A percentile compares a stretch with the other conserved stretches of the same genome.
Conservation (phyloP, 2,113 vertebrate species). For the Laticauda laticaudata region DNA sequence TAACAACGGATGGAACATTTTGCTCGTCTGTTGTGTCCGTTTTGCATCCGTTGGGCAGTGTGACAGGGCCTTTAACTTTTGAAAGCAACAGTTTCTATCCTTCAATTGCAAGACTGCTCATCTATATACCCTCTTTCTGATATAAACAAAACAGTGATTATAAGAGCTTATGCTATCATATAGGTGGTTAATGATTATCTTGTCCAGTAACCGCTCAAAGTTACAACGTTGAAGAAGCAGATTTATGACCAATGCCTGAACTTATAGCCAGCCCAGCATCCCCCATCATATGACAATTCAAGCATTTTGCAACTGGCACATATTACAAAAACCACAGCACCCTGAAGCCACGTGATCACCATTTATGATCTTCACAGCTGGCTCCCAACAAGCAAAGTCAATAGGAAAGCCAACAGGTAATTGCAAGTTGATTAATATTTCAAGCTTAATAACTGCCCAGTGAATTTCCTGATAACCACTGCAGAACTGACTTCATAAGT, state of each 20-base stretch:
- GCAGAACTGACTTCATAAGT: neutral
- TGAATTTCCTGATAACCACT: neutral
- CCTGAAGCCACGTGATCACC: neutral
- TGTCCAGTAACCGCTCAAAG: neutral
- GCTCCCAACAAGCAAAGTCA: neutral
- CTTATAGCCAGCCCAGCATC: neutral
- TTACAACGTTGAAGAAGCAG: neutral
- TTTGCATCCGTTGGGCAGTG: no score
- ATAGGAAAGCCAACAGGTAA: neutral
- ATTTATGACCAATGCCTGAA: neutral
- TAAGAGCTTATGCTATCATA: neutral
- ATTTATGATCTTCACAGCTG: neutral
- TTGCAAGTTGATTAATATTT: neutral
- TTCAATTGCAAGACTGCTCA: neutral
- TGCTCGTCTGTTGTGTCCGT: no score
- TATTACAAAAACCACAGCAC: no score
- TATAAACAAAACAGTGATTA: neutral
- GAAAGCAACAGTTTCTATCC: neutral
- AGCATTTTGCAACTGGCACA: neutral
- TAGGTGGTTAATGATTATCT: neutral
- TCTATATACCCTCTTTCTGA: neutral
- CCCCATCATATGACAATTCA: neutral
- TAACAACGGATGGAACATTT: no score
- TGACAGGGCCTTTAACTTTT: neutral
- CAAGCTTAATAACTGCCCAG: neutral